A percentile compares a stretch with the other conserved stretches of the same genome.
Evolutionary conservation across 1,140 invertebrate genomes (phyloP).

Genomic region (Atta texana): DNA sequence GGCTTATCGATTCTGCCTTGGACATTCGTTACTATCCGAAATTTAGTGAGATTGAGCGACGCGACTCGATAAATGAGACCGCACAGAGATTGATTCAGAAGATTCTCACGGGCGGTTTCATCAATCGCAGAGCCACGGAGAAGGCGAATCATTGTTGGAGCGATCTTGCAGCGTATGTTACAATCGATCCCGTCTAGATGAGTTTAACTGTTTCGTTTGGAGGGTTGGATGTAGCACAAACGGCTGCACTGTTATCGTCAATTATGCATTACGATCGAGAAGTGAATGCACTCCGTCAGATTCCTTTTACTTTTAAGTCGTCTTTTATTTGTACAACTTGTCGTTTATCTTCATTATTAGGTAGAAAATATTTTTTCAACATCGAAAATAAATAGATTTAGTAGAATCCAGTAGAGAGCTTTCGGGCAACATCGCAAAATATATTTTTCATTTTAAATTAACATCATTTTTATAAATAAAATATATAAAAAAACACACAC

Average conservation of each 20-base stretch:
- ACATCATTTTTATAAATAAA: neutral
- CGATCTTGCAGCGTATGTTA: constrained; percentile 48
- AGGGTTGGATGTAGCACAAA: constrained; percentile 52
- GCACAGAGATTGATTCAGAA: constrained; percentile 73
- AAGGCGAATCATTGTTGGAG: constrained; percentile 64
- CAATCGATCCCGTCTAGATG: constrained; percentile 68
- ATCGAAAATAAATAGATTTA: constrained; percentile 12
- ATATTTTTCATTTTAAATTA: neutral
- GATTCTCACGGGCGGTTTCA: constrained; percentile 74
- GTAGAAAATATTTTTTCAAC: constrained; percentile 25
- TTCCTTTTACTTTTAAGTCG: constrained; percentile 46
- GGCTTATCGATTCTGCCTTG: constrained; percentile 60
- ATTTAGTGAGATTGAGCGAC: constrained; percentile 66
- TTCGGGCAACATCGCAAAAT: neutral
- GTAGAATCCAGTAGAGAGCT: neutral
- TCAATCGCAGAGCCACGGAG: constrained; percentile 45
- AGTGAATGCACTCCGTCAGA: constrained; percentile 21
- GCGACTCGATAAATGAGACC: constrained; percentile 65
- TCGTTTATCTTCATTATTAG: neutral
- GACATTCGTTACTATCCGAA: constrained; percentile 69
- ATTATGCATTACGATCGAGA: constrained; percentile 26
- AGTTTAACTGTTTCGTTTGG: constrained; percentile 65
- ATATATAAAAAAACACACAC: neutral
- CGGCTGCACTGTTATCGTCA: constrained; percentile 41
- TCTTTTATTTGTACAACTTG: constrained; percentile 29